Evolutionary conservation across 64 coral and sea anemone species (phyloP).

Genomic region (Stylophora pistillata): DNA sequence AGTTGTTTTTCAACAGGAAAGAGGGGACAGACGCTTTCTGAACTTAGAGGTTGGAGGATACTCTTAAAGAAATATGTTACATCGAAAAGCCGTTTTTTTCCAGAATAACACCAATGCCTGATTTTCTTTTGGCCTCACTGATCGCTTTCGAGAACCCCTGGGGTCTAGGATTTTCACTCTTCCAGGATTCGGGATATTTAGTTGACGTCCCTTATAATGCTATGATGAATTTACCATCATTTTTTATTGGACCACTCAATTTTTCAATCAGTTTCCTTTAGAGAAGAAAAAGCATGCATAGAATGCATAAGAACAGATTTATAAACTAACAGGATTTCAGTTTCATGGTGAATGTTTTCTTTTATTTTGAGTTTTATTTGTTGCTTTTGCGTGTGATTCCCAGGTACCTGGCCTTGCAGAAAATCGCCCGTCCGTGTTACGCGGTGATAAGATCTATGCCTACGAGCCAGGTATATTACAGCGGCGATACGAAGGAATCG

Average conservation of each 20-base stretch:
- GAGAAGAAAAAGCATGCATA: no score
- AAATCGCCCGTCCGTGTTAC: slow-evolving; percentile 76
- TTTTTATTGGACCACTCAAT: no score
- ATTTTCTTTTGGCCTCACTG: neutral
- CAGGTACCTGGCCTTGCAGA: slow-evolving; percentile 77
- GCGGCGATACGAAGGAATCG: slow-evolving; percentile 73
- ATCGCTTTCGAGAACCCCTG: no score
- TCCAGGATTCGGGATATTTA: no score
- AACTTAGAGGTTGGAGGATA: slow-evolving; percentile 1
- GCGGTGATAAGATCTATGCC: slow-evolving; percentile 72
- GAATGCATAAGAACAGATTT: no score
- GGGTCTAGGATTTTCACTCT: no score
- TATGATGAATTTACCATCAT: neutral
- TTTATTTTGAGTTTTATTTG: no score
- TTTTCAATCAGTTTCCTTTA: no score
- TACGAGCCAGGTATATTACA: slow-evolving; percentile 28
- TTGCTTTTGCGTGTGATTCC: neutral
- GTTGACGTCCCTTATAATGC: neutral
- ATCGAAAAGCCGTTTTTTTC: neutral
- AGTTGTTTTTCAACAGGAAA: slow-evolving; percentile 44
- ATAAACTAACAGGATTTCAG: neutral
- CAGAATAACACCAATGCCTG: no score
- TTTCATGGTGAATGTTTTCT: neutral
- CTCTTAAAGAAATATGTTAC: neutral
- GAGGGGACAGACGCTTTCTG: slow-evolving; percentile 27